Base-by-base conservation (phyloP, 2,888 invertebrate genomes). In the Plusia festucae region DNA sequence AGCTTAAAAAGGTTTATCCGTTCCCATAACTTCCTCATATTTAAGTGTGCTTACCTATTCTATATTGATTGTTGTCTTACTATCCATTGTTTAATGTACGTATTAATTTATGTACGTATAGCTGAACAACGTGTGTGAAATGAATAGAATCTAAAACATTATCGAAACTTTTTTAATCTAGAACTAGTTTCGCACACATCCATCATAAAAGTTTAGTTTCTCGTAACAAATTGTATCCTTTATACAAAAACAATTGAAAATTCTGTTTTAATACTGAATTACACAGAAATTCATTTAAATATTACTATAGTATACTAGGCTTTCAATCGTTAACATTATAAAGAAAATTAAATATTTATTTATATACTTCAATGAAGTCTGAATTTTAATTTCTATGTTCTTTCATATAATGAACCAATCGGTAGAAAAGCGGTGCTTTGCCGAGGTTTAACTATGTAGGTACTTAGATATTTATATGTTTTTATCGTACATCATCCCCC, bases 1-100 rank as follows among this genome's bases (percentile, higher is more conserved):
- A 65, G 79, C 68, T 78, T 77, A 20, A 49, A 49, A 40, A 49
- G 20, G 9, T 49, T 49, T 11, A 20, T 15, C n/a, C n/a, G n/a
- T 40, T 40, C 40, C 46, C 20, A 18, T 18, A 20, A 20, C 46
- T 49, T 40, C n/a, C 40, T 40, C n/a, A 40, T 6, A 40, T 40
- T n/a, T 40, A 7, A 40, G 40, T 40, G 6, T n/a, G n/a, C n/a
- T 40, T 40, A 40, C n/a, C n/a, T n/a, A n/a, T n/a, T n/a, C n/a
- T 3, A 40, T 40, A 40, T 40, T 40, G 40, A n/a, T 40, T n/a
- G 40, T 6, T 6, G 40, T n/a, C n/a, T 40, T 40, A 40, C n/a
- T n/a, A n/a, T n/a, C 40, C 40, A 40, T 40, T 40, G 40, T 40
- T 40, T 40, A 40, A 2, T 13, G 40, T 34, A 13, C 34, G 13